Percentiles rank a stretch among this genome's conserved stretches.
These are phyloP conservation scores for Nannoperca australis DNA, from an alignment of 2,797 vertebrate species.

Conservation along the genomic window DNA sequence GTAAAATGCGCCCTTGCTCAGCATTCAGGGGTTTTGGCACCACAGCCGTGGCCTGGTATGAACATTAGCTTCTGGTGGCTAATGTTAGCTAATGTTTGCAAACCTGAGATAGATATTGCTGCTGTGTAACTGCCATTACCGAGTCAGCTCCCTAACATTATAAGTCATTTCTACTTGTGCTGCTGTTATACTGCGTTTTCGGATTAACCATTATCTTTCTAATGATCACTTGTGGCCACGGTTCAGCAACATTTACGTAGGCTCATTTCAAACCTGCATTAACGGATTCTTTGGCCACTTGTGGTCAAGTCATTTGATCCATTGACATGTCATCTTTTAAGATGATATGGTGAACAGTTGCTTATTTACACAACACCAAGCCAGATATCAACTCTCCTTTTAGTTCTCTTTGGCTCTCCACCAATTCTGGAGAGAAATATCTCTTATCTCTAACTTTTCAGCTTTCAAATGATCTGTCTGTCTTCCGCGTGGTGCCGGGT, in stretches of 20 bases:
- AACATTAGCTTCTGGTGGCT: neutral
- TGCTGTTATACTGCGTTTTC: neutral
- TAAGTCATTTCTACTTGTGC: neutral
- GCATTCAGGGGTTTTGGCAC: too few species aligned
- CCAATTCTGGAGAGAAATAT: neutral
- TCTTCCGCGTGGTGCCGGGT: too few species aligned
- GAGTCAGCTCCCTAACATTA: neutral
- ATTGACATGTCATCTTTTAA: neutral
- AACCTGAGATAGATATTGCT: neutral
- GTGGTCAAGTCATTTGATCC: neutral
- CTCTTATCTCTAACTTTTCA: neutral
- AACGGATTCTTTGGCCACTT: neutral
- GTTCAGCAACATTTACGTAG: neutral
- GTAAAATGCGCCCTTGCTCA: neutral
- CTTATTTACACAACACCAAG: neutral
- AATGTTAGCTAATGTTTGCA: neutral
- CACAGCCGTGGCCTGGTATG: neutral
- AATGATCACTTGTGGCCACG: too few species aligned
- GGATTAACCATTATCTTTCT: neutral
- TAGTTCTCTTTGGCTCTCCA: neutral
- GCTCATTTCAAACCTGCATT: neutral
- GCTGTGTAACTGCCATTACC: neutral
- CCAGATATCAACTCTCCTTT: neutral
- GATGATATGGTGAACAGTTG: neutral
- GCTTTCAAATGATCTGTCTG: neutral